Base-by-base conservation (phyloP, 2,888 invertebrate genomes). In the Crossocerus cetratus region DNA sequence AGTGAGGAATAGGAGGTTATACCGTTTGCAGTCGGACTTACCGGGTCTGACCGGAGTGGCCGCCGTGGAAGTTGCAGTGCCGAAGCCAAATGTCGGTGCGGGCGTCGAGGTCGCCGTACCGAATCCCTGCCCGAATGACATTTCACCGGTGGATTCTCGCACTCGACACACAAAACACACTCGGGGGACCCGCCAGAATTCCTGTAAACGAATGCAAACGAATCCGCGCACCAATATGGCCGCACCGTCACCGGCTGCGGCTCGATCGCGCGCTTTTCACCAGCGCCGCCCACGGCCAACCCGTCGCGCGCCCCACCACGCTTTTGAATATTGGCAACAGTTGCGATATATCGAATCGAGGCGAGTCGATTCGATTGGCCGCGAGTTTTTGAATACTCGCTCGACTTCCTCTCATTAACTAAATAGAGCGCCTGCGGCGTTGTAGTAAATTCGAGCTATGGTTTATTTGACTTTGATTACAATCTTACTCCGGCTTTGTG, bases 71-170 rank as follows among this genome's bases (percentile, higher is more conserved):
- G 87, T 84, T 18, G 89, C 85, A 21, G 89, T 86, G n/a, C 90
- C 89, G 65, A 90, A 90, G 54, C 90, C 89, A 74, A 93, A 91
- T 23, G 91, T 90, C 44, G 92, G 91, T 44, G 92, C 91, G 5
- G 92, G 91, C 1, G 92, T 91, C 18, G 93, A 91, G 59, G 92
- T 91, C 54, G 91, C 89, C 59, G 91, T 89, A n/a, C 93, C 93
- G 87, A 90, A 90, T 32, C 88, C 88, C 32, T 83, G 81, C 2
- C 86, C 87, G 63, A 90, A 89, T 56, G 90, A 88, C 89, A 89
- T 90, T 66, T 78, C 76, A 44, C n/a, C 14, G 49, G n/a, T 49
- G 14, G 14, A 49, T 49, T 49, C n/a, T n/a, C 16, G 49, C 49
- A 49, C 49, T 49, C 14, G 49, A 49, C 49, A 49, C 49, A 16